These are phyloP conservation scores for Patella pellucida DNA, from an alignment of 2,888 invertebrate species.

Conservation along the genomic window DNA sequence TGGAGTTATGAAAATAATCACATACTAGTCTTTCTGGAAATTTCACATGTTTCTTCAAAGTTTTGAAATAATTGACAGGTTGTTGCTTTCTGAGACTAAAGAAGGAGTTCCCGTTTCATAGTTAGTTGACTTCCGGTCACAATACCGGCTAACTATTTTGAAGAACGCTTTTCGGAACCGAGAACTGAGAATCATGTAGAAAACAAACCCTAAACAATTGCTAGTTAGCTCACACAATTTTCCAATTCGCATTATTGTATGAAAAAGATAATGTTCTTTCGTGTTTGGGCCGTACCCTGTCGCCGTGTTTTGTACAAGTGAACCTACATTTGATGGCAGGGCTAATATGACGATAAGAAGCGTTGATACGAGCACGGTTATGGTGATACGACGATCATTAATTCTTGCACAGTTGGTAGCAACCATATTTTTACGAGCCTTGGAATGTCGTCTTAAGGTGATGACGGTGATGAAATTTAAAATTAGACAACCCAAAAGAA, in stretches of 20 bases:
- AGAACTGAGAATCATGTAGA: constrained; percentile 13
- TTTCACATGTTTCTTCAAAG: no score
- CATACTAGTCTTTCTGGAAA: no score
- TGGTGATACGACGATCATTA: constrained; percentile 2
- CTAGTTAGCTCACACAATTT: background rate
- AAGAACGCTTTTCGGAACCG: background rate
- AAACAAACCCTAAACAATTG: constrained; percentile 8
- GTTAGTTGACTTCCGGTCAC: background rate
- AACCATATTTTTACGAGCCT: background rate
- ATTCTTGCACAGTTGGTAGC: background rate
- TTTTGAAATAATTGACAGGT: no score
- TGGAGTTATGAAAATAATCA: no score
- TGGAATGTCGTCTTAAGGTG: background rate
- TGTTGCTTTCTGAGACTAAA: no score
- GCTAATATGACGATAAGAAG: constrained; percentile 15
- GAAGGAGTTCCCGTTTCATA: no score
- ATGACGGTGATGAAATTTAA: constrained; percentile 11
- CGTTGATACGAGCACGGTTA: constrained; percentile 18
- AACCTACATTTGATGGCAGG: constrained; percentile 11
- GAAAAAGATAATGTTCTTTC: constrained; percentile 16
- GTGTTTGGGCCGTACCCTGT: constrained; percentile 8
- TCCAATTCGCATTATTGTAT: constrained; percentile 2
- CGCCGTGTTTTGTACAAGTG: background rate
- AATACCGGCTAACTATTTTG: background rate
- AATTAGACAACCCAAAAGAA: constrained; percentile 9